A percentile compares a stretch with the other conserved stretches of the same genome.
Evolutionary conservation across 37 sponge, comb jelly and placozoan species (phyloP).

Genomic region (Bolinopsis microptera): DNA sequence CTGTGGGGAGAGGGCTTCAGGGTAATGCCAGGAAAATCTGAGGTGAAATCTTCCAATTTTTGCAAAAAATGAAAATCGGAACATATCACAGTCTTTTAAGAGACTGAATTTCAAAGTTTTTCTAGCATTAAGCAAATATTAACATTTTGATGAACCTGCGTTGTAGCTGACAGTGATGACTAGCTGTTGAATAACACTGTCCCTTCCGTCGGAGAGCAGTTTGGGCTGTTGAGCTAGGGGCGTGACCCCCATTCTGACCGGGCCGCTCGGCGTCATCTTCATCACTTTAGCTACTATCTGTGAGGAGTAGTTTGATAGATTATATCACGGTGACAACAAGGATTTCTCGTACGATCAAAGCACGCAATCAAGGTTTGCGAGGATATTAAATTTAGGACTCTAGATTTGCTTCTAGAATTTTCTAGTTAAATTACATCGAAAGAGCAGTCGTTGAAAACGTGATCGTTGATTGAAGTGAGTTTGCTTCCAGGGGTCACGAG

Average conservation of each 20-base stretch:
- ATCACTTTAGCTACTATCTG: slow-evolving; percentile 17
- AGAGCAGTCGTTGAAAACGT: slow-evolving; percentile 36
- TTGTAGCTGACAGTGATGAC: slow-evolving; percentile 14
- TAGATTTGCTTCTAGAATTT: too few species aligned
- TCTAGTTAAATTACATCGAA: not conserved
- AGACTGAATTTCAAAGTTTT: too few species aligned
- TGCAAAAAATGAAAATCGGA: too few species aligned
- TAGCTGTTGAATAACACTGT: not conserved
- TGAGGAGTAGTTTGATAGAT: not conserved
- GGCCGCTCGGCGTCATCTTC: slow-evolving; percentile 30
- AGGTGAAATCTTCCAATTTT: too few species aligned
- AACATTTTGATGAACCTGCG: not conserved
- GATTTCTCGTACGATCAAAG: too few species aligned
- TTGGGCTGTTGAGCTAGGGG: not conserved
- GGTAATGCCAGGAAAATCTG: slow-evolving; percentile 54
- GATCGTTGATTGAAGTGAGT: slow-evolving; percentile 55
- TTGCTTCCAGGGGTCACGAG: not conserved
- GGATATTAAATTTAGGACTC: too few species aligned
- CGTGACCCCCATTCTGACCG: not conserved
- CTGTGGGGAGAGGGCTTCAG: not conserved
- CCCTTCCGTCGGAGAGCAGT: not conserved
- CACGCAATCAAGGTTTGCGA: too few species aligned
- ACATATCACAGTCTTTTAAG: too few species aligned
- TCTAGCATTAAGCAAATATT: too few species aligned
- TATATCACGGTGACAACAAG: too few species aligned